These are phyloP conservation scores for Champsocephalus esox DNA, from an alignment of 2,797 vertebrate species.

Conservation along the genomic window DNA sequence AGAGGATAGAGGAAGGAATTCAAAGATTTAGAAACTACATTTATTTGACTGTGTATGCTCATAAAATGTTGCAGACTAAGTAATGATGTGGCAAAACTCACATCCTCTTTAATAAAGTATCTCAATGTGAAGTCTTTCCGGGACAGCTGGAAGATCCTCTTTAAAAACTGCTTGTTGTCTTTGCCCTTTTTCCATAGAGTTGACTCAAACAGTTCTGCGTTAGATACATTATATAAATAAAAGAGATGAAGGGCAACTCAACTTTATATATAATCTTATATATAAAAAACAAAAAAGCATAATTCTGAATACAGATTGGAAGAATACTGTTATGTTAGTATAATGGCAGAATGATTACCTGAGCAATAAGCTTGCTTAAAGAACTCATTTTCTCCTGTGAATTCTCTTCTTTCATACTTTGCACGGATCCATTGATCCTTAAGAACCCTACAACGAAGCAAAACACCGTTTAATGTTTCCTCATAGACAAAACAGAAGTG, in stretches of 20 bases:
- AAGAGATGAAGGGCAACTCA: neutral
- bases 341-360: conserved; percentile 73
- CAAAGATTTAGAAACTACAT: conserved; percentile 4
- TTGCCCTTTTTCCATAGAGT: conserved; percentile 91
- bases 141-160: conserved; percentile 87
- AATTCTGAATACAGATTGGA: neutral
- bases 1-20: neutral
- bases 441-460: conserved; percentile 84
- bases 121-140: conserved; percentile 88
- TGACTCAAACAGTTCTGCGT: conserved; percentile 84
- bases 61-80: neutral
- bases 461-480: neutral
- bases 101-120: conserved; percentile 91
- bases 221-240: conserved; percentile 14
- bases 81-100: conserved; percentile 71
- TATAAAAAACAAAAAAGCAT: neutral
- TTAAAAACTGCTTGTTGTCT: conserved; percentile 87
- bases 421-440: conserved; percentile 94
- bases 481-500: neutral
- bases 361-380: conserved; percentile 70
- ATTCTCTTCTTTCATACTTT: conserved; percentile 92
- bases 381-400: conserved; percentile 78
- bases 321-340: neutral
- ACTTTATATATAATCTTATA: neutral
- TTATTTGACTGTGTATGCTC: neutral